Evolutionary conservation across 2,888 invertebrate genomes (phyloP), one percentile per base, ranked within the genome.

Genomic region (Dicyrtoma fusca): DNA sequence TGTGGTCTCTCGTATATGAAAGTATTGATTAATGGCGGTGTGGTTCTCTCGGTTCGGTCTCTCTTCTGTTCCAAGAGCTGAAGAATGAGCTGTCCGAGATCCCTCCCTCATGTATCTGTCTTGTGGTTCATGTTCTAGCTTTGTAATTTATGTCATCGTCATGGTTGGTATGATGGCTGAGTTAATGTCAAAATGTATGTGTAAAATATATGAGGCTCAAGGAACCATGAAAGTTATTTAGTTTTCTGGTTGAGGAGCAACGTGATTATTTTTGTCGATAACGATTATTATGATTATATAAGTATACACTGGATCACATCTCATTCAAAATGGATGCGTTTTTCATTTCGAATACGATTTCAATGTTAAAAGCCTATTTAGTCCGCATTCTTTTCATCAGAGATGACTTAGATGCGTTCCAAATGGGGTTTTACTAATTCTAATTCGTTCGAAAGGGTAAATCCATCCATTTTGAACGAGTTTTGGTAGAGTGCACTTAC

Each of bases 251-350:
- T 42, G 62, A n/a, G n/a, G n/a, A 62, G 26, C 62, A 10, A 47
- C 45, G 63, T 63, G 63, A 63, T 63, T 63, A 63, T 21, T 63
- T 63, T 63, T 63, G 63, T 63, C 63, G 63, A 63, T 63, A 63
- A 63, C 47, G 63, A 21, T 63, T 21, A 23, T 63, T 45, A 23
- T 45, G 21, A 63, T 23, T n/a, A n/a, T n/a, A n/a, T n/a, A n/a
- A n/a, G n/a, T n/a, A n/a, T n/a, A n/a, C n/a, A n/a, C n/a, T n/a
- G n/a, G n/a, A n/a, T n/a, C n/a, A n/a, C n/a, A n/a, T n/a, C n/a
- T n/a, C n/a, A n/a, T n/a, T n/a, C n/a, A n/a, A n/a, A n/a, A n/a
- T n/a, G n/a, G n/a, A n/a, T n/a, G n/a, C n/a, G n/a, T n/a, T n/a
- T n/a, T n/a, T n/a, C n/a, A n/a, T n/a, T n/a, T n/a, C n/a, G n/a